Base-by-base conservation (phyloP, 2,797 vertebrate genomes). In the Hemibagrus guttatus region DNA sequence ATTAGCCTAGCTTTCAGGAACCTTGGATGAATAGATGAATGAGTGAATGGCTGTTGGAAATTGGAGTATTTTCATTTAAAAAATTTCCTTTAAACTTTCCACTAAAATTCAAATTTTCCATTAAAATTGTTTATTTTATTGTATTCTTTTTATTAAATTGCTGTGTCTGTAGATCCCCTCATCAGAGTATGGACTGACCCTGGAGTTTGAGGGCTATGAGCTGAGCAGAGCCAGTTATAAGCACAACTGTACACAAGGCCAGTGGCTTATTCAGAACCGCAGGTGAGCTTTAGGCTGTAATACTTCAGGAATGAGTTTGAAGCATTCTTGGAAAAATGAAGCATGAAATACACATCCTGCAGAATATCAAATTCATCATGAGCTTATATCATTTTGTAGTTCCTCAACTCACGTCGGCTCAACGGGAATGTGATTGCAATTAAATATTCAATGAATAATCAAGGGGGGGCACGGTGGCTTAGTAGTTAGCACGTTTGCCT, bases 221-320 rank as follows among this genome's bases (percentile, higher is more conserved):
- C 94, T 99, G 89, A 94, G 92, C 88, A 94, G 96, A 88, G 96
- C 97, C 88, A 94, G 93, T 64, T 95, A 96, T 0, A 93, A 94
- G 81, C 91, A 97, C 84, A 94, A 91, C 0, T 99, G 98, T 49
- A 96, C 95, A 4, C 97, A 98, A 93, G 98, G 98, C 83, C 96
- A 96, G 93, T 99, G 98, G 98, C 91, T 92, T 58, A 94, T 99
- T 88, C 97, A 98, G 93, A 97, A 96, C 90, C 95, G 96, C 92
- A 97, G 96, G 98, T 98, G 88, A 82, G 87, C 21, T 74, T 52
- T 19, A 76, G 21, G 7, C 52, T 56, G 23, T 54, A 39, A 61
- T 31, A 66, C 42, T 11, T 82, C 6, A 82, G 14, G 49, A 54
- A 52, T 23, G 81, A 54, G 42, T 49, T 64, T 9, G 6, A 46